phyloP scores from a whole-genome alignment of 2,888 invertebrate species.

The Meloe dianella region DNA sequence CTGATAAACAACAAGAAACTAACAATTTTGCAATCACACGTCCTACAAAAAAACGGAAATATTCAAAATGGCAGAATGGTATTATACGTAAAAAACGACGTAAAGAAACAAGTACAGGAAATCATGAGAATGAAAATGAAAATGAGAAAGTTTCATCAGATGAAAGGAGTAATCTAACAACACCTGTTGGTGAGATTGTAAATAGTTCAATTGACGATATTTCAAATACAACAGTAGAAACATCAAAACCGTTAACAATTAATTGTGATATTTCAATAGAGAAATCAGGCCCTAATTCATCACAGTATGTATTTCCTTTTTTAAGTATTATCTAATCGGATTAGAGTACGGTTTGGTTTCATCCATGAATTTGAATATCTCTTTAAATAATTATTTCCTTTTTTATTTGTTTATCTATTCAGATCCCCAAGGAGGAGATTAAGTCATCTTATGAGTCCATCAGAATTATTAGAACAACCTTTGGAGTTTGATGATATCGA shows the following conservation, averaged over 20 bases:
- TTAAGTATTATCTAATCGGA: no score
- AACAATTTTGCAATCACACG: not conserved
- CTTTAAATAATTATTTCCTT: no score
- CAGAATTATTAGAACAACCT: constrained; percentile 54
- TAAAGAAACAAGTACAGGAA: not conserved
- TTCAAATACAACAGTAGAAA: constrained; percentile 20
- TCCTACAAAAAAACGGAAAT: constrained; percentile 3
- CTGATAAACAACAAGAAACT: constrained; percentile 24
- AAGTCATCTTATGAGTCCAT: constrained; percentile 54
- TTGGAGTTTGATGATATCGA: constrained; percentile 57
- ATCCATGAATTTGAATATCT: no score
- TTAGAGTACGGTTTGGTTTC: no score
- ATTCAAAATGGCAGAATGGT: constrained; percentile 6
- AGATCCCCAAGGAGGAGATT: constrained; percentile 49
- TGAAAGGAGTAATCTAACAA: not conserved
- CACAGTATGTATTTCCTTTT: constrained; percentile 48
- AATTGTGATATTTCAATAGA: constrained; percentile 50
- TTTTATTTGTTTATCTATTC: constrained; percentile 22
- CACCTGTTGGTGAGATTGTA: not conserved
- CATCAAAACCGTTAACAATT: constrained; percentile 48
- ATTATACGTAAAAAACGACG: not conserved
- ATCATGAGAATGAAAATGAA: not conserved
- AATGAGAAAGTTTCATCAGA: not conserved
- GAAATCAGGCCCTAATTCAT: constrained; percentile 36
- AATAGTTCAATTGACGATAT: not conserved